These are phyloP conservation scores for Yponomeuta plumbellus DNA, from an alignment of 2,888 invertebrate species.

Conservation along the genomic window DNA sequence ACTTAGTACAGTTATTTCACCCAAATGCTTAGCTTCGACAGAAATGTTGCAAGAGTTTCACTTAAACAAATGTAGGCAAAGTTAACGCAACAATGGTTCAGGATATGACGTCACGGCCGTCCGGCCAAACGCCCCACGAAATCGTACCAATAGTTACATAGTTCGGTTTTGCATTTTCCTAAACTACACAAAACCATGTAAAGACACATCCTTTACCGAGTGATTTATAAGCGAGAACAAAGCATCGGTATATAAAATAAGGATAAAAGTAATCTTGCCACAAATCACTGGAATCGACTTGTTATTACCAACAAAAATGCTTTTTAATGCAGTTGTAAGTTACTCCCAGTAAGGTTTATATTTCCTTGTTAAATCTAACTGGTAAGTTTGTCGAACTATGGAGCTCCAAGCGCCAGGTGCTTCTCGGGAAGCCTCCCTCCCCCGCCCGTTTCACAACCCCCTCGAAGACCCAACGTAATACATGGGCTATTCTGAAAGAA, in stretches of 20 bases:
- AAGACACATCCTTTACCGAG: neutral
- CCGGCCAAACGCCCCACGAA: neutral
- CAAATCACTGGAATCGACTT: conserved; percentile 64
- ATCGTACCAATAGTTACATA: conserved; percentile 6
- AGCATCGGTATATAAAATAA: conserved; percentile 40
- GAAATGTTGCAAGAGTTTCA: conserved; percentile 36
- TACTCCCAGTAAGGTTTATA: neutral
- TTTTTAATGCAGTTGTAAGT: neutral
- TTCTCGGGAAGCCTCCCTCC: conserved; percentile 58
- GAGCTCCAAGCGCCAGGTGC: conserved; percentile 71
- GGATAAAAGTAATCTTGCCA: conserved; percentile 53
- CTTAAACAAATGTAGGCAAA: conserved; percentile 52
- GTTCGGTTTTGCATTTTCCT: neutral
- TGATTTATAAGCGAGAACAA: conserved; percentile 35
- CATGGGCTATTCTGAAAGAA: neutral
- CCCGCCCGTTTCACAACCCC: conserved; percentile 23
- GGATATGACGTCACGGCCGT: conserved; percentile 43
- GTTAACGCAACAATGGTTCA: conserved; percentile 53
- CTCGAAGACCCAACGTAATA: conserved; percentile 21
- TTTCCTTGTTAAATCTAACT: neutral
- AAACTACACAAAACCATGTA: conserved; percentile 12
- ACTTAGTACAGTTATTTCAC: neutral
- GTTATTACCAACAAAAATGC: neutral
- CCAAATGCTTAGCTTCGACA: neutral
- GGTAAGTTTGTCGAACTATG: conserved; percentile 43